phyloP scores from a whole-genome alignment of 1,140 invertebrate species.

The Leptinotarsa defecta region DNA sequence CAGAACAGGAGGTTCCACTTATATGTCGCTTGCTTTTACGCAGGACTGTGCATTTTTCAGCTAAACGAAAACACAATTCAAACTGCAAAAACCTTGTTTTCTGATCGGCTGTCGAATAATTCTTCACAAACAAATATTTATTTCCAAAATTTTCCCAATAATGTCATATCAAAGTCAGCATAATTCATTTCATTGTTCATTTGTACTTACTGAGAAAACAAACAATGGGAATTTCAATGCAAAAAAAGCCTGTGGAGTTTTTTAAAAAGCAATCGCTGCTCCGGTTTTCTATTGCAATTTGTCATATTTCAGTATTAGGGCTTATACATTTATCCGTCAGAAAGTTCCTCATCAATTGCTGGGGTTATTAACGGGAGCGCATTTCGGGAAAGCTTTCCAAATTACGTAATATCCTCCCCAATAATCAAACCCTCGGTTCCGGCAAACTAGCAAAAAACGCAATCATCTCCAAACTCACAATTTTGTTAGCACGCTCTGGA shows the following conservation, averaged over 20 bases:
- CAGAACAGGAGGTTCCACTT: too few relatives aligned
- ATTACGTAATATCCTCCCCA: slow-evolving; percentile 8
- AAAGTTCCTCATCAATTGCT: slow-evolving; percentile 9
- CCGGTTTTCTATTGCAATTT: neutral
- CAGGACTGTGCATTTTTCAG: too few relatives aligned
- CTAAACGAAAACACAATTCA: too few relatives aligned
- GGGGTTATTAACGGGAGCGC: slow-evolving; percentile 1
- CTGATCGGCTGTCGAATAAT: too few relatives aligned
- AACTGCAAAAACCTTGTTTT: too few relatives aligned
- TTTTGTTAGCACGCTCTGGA: neutral
- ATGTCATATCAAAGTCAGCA: too few relatives aligned
- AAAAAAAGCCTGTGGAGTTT: neutral
- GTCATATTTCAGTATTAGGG: slow-evolving; percentile 4
- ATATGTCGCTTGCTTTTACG: too few relatives aligned
- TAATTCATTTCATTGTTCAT: too few relatives aligned
- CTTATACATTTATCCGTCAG: slow-evolving; percentile 10
- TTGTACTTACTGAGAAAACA: too few relatives aligned
- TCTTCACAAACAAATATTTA: too few relatives aligned
- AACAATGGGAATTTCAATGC: too few relatives aligned
- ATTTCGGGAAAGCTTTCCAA: neutral
- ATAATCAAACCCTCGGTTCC: slow-evolving; percentile 5
- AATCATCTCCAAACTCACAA: neutral
- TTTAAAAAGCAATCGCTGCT: slow-evolving; percentile 1
- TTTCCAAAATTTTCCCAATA: too few relatives aligned
- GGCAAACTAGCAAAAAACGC: neutral